A percentile compares a stretch with the other conserved stretches of the same genome.
phyloP scores from a whole-genome alignment of 1,140 invertebrate species.

The Cyclargus thomasi region DNA sequence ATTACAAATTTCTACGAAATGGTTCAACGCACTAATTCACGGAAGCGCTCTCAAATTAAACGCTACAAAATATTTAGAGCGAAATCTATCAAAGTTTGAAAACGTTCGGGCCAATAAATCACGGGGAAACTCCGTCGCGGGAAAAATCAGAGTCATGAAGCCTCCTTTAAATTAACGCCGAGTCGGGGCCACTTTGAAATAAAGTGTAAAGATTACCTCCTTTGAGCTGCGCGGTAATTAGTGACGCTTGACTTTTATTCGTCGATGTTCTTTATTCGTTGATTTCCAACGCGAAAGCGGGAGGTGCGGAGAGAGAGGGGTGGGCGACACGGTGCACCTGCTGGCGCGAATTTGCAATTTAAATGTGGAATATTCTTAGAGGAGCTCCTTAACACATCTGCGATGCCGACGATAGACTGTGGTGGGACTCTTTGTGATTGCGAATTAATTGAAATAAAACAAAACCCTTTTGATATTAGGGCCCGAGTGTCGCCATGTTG shows the following conservation, averaged over 20 bases:
- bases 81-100: background rate
- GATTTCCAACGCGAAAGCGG: conserved; percentile 51
- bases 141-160: conserved; percentile 71
- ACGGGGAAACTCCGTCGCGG: conserved; percentile 53
- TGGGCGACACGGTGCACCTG: conserved; percentile 59
- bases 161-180: conserved; percentile 69
- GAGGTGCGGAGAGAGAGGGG: conserved; percentile 38
- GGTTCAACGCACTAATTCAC: background rate
- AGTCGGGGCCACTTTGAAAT: conserved; percentile 63
- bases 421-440: conserved; percentile 66
- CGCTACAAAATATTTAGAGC: conserved; percentile 3
- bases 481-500: conserved; percentile 4
- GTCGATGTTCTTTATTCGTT: conserved; percentile 74
- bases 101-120: conserved; percentile 56
- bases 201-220: conserved; percentile 71
- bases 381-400: conserved; percentile 76
- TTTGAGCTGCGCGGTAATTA: conserved; percentile 70
- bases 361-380: conserved; percentile 72
- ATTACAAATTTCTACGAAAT: background rate
- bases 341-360: conserved; percentile 75
- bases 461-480: conserved; percentile 43
- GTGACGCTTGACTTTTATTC: conserved; percentile 76
- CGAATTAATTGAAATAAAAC: conserved; percentile 73
- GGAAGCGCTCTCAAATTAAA: background rate
- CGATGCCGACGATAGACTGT: conserved; percentile 69